Conservation (phyloP, 2,113 vertebrate species). For the Jaculus jaculus region DNA sequence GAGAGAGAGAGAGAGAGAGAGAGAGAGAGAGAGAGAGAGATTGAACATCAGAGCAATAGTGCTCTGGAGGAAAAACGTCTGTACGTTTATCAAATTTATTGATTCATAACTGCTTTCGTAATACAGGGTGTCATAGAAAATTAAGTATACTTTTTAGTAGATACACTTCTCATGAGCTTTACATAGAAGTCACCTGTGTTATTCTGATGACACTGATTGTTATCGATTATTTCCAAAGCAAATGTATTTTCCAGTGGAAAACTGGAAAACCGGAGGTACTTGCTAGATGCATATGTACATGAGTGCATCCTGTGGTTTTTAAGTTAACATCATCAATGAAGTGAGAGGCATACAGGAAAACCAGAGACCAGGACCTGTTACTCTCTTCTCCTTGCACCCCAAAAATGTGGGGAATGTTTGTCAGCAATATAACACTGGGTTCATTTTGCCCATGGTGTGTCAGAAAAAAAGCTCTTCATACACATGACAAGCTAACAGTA, state of each 20-base stretch:
- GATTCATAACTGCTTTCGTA: neutral
- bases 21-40: too few relatives aligned
- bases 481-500: neutral
- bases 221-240: neutral
- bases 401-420: fast-evolving
- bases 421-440: fast-evolving
- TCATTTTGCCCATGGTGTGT: neutral
- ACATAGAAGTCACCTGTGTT: neutral
- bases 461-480: neutral
- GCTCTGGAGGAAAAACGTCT: neutral
- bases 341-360: neutral
- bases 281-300: neutral
- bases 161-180: neutral
- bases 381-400: neutral
- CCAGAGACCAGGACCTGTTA: fast-evolving
- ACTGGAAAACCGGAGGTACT: neutral
- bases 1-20: too few relatives aligned
- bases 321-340: neutral
- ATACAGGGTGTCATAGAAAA: slow-evolving; percentile 6
- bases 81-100: neutral
- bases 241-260: neutral
- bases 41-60: neutral
- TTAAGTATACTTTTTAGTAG: neutral
- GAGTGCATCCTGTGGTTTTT: neutral
- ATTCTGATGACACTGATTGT: neutral